Evolutionary conservation across 2,797 vertebrate genomes (phyloP), one percentile per base, ranked within the genome.

Genomic region (Macroramphosus scolopax): DNA sequence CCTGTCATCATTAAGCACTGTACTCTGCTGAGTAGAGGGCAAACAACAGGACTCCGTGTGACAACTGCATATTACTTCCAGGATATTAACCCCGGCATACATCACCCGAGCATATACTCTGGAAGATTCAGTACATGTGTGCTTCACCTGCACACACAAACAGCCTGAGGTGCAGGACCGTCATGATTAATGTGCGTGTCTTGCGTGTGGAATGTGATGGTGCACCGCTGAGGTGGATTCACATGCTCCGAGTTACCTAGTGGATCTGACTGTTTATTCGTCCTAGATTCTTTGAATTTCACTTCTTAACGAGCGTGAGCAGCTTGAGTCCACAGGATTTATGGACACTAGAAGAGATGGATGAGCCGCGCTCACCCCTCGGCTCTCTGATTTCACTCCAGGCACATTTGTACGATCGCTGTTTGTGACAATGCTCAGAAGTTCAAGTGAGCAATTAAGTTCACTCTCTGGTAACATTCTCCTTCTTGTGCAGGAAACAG

Each of bases 271-370:
- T 59, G 44, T 60, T 66, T 51, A 51, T 56, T 35, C 3, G 4
- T 55, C 39, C 20, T 20, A 36, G 53, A 81, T 77, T 80, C 51
- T 54, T 75, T 49, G 48, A 67, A 65, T 70, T 68, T 71, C 30
- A 50, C 18, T 3, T 75, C 62, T 30, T 34, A 62, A 60, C 29
- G 15, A 67, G 61, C 3, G 1, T 38, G 51, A 39, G 44, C 45
- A 56, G 34, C 57, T 65, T 60, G 61, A 63, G 51, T 77, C 13
- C 0, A 0, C 1, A 39, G 65, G 67, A 80, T 78, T 82, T 74
- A 80, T 73, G 58, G 51, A 53, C 15, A 3, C 17, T 12, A 8
- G 12, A 48, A 31, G 49, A 68, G 64, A 70, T 71, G 20, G 53
- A 77, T 66, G 65, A 64, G 60, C 24, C 24, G 34, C 55, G n/a